Evolutionary conservation across 2,888 invertebrate species (phyloP).

Genomic region (Rhodophaea formosa): DNA sequence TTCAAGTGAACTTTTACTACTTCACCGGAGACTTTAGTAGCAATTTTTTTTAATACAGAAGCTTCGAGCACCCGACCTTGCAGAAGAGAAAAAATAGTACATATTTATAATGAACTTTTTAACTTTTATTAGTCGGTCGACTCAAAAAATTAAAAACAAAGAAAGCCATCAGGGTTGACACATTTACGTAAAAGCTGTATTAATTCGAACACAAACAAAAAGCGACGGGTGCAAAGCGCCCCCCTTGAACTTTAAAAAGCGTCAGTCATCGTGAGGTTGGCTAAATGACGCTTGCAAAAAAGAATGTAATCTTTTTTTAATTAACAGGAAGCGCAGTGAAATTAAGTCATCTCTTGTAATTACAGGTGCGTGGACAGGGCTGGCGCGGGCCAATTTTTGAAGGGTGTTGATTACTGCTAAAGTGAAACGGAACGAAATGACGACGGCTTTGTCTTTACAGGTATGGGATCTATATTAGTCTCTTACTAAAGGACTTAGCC

Average conservation of each 20-base stretch:
- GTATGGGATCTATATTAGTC: too few species aligned
- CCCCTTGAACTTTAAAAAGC: constrained; percentile 25
- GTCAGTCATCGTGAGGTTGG: constrained; percentile 34
- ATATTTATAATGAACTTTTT: too few species aligned
- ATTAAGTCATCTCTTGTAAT: constrained; percentile 52
- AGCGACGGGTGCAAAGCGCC: constrained; percentile 11
- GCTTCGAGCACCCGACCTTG: too few species aligned
- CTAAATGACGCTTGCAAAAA: constrained; percentile 33
- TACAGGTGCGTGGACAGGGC: constrained; percentile 29
- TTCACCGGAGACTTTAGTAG: too few species aligned
- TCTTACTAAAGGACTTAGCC: too few species aligned
- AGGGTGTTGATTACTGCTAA: not conserved
- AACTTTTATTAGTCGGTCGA: too few species aligned
- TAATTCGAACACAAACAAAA: not conserved
- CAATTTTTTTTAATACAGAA: too few species aligned
- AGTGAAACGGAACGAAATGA: too few species aligned
- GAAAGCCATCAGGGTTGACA: constrained; percentile 14
- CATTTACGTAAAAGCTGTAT: constrained; percentile 13
- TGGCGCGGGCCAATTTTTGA: constrained; percentile 17
- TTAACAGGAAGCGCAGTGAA: constrained; percentile 44
- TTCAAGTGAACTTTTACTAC: too few species aligned
- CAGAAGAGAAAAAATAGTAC: too few species aligned
- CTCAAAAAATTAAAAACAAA: not conserved
- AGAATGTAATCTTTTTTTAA: constrained; percentile 54
- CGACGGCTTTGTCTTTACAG: too few species aligned